These are phyloP conservation scores for Panurus biarmicus DNA, from an alignment of 2,113 vertebrate genomes.

Conservation along the genomic window DNA sequence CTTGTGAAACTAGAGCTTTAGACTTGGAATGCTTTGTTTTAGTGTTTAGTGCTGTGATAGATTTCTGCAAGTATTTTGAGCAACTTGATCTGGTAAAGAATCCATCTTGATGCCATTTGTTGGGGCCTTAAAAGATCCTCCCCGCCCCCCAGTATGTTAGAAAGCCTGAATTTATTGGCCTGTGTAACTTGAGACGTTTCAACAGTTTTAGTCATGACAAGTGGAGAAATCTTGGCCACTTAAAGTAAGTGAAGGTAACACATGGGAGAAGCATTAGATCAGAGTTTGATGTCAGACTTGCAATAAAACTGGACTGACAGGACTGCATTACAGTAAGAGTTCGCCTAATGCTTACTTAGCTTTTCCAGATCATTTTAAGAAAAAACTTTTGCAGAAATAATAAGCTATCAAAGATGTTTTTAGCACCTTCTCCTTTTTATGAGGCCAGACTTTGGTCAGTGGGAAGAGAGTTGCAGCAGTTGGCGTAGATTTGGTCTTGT, in stretches of 20 bases:
- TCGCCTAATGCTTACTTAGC: neutral
- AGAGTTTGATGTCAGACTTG: neutral
- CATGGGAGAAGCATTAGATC: neutral
- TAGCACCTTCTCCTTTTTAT: neutral
- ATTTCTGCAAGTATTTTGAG: neutral
- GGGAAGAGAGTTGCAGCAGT: neutral
- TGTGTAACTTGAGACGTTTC: neutral
- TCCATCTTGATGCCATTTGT: neutral
- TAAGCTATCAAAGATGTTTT: neutral
- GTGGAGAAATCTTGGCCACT: neutral
- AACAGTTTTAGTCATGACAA: neutral
- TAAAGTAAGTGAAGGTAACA: neutral
- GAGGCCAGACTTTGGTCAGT: neutral
- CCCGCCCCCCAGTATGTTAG: neutral
- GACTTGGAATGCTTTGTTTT: neutral
- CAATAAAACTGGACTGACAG: rapidly evolving
- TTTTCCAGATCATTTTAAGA: neutral
- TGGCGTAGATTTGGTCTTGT: neutral
- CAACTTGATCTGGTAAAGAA: neutral
- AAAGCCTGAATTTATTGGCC: neutral
- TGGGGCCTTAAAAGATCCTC: neutral
- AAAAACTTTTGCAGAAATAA: neutral
- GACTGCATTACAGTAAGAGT: neutral
- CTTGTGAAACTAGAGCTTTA: neutral
- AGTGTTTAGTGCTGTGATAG: neutral